These are phyloP conservation scores for Sebastiscus albofasciatus DNA, from an alignment of 2,797 vertebrate genomes.

Conservation along the genomic window DNA sequence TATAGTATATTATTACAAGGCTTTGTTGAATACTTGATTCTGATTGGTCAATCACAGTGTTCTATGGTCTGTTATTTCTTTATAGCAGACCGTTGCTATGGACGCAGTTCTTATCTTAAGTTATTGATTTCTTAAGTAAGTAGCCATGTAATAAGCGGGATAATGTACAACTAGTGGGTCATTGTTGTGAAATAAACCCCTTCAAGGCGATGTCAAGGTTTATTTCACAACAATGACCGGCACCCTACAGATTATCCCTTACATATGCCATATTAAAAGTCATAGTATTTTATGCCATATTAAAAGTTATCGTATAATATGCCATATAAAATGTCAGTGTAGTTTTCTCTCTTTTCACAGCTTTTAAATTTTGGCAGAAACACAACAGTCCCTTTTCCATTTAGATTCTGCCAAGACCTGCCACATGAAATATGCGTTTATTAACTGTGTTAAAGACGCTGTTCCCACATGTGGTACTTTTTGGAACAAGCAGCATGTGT, in stretches of 20 bases:
- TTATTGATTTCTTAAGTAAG: no score
- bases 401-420: neutral
- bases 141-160: no score
- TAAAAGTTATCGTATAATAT: neutral
- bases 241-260: no score
- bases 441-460: neutral
- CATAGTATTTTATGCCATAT: neutral
- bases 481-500: neutral
- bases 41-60: no score
- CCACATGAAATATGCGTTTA: neutral
- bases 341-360: neutral
- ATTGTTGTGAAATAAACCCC: no score
- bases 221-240: no score
- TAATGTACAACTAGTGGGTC: no score
- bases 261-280: neutral
- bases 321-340: neutral
- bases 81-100: no score
- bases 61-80: no score
- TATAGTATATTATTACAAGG: neutral
- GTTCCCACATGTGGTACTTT: neutral
- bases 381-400: neutral
- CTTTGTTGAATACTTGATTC: no score
- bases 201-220: no score
- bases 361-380: conserved; percentile 1
- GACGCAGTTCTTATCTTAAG: no score